A percentile compares a stretch with the other conserved stretches of the same genome.
Evolutionary conservation across 2,113 vertebrate genomes (phyloP).

Genomic region (Passer domesticus): DNA sequence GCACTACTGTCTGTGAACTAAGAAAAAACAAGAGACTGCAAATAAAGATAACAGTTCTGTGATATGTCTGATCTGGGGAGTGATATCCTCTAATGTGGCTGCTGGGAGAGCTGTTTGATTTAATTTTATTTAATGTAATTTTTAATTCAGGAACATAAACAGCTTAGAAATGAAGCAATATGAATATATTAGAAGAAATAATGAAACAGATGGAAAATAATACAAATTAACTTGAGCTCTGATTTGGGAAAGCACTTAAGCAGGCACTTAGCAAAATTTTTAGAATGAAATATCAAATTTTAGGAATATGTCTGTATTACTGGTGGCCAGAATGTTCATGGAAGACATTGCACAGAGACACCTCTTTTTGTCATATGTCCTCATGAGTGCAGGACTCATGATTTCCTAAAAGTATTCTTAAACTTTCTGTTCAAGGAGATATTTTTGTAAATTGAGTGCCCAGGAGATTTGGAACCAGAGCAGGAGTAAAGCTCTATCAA

Average conservation of each 20-base stretch:
- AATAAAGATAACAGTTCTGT: neutral
- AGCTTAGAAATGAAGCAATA: neutral
- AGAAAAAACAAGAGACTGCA: neutral
- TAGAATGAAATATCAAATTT: neutral
- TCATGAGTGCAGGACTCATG: rapidly evolving
- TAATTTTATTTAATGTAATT: slow-evolving; percentile 31
- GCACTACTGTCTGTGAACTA: neutral
- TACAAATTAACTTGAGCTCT: neutral
- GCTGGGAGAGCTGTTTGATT: neutral
- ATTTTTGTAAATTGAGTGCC: neutral
- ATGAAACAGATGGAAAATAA: neutral
- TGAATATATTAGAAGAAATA: neutral
- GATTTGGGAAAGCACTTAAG: neutral
- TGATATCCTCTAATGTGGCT: neutral
- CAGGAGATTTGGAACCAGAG: neutral
- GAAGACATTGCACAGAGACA: neutral
- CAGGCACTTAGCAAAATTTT: neutral
- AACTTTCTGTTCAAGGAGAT: neutral
- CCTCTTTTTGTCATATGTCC: neutral
- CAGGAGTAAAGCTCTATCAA: neutral
- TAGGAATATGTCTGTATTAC: neutral
- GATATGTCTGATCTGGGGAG: neutral
- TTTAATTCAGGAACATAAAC: slow-evolving; percentile 3
- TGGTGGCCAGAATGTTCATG: neutral
- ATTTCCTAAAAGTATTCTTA: neutral